These are phyloP conservation scores for Penaeus indicus DNA, from an alignment of 1,140 invertebrate species.

Conservation along the genomic window DNA sequence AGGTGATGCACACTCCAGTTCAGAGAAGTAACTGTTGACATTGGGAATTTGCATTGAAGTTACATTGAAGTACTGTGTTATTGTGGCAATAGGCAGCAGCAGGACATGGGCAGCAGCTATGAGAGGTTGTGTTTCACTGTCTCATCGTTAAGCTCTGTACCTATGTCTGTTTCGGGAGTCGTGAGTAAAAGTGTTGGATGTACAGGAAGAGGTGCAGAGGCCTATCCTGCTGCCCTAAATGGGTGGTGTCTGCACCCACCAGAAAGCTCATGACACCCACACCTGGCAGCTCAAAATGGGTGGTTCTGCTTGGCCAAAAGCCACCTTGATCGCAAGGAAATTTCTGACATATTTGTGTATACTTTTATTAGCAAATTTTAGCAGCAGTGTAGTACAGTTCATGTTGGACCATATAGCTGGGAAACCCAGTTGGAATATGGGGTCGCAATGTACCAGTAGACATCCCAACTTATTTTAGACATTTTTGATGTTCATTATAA, in stretches of 20 bases:
- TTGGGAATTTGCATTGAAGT: conserved; percentile 27
- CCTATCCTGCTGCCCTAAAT: conserved; percentile 1
- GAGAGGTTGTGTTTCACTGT: conserved; percentile 32
- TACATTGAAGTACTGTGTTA: conserved; percentile 19
- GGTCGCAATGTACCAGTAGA: conserved; percentile 41
- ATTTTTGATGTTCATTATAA: conserved; percentile 45
- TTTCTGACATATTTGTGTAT: conserved; percentile 44
- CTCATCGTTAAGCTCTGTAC: background rate
- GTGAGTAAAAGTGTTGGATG: background rate
- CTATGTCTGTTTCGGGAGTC: background rate
- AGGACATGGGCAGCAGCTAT: conserved; percentile 36
- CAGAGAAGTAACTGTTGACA: conserved; percentile 43
- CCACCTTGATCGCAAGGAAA: conserved; percentile 29
- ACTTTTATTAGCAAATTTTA: conserved; percentile 45
- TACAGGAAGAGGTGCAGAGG: conserved; percentile 14
- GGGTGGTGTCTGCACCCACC: conserved; percentile 19
- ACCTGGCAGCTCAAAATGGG: conserved; percentile 36
- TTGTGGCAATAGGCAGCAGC: conserved; percentile 40
- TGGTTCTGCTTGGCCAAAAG: conserved; percentile 5
- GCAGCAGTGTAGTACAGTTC: conserved; percentile 36
- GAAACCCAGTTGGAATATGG: conserved; percentile 44
- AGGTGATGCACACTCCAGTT: conserved; percentile 54
- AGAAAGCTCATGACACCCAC: conserved; percentile 28
- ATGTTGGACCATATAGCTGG: conserved; percentile 40
- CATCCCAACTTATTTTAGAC: conserved; percentile 38